A percentile compares a stretch with the other conserved stretches of the same genome.
These are phyloP conservation scores for Neuroscelio doddi DNA, from an alignment of 2,888 invertebrate genomes.

Conservation along the genomic window DNA sequence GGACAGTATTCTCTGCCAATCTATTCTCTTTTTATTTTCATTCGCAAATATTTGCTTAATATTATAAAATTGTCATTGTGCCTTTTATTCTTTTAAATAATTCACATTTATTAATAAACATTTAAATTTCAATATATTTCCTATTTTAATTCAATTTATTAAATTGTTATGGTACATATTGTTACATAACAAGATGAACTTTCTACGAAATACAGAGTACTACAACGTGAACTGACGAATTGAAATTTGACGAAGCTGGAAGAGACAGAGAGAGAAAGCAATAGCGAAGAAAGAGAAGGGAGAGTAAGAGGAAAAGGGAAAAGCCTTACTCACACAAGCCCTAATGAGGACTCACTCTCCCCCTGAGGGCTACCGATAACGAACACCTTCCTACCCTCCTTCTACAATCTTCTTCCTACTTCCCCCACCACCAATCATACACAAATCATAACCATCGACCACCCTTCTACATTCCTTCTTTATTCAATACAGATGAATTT, in stretches of 20 bases:
- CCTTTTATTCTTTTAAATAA: too few species aligned
- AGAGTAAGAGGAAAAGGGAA: conserved; percentile 27
- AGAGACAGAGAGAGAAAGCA: conserved; percentile 26
- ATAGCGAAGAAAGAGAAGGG: conserved; percentile 24
- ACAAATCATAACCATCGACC: conserved; percentile 58
- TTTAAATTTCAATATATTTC: too few species aligned
- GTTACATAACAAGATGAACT: too few species aligned
- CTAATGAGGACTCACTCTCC: conserved; percentile 63
- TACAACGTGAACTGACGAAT: conserved; percentile 48
- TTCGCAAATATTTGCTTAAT: conserved; percentile 2
- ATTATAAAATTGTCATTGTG: too few species aligned
- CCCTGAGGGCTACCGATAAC: conserved; percentile 62
- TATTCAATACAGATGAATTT: conserved; percentile 41
- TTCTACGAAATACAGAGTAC: not conserved
- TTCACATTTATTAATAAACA: too few species aligned
- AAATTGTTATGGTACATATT: too few species aligned
- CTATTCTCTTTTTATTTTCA: conserved; percentile 11
- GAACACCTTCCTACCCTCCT: conserved; percentile 53
- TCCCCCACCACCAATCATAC: conserved; percentile 53
- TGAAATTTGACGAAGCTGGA: conserved; percentile 44
- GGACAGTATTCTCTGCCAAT: conserved; percentile 44
- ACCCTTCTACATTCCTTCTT: conserved; percentile 36
- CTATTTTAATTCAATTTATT: too few species aligned
- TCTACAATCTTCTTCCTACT: conserved; percentile 39
- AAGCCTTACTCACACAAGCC: conserved; percentile 57